phyloP scores from a whole-genome alignment of 2,797 vertebrate genomes.

The Clarias laeviceps region DNA sequence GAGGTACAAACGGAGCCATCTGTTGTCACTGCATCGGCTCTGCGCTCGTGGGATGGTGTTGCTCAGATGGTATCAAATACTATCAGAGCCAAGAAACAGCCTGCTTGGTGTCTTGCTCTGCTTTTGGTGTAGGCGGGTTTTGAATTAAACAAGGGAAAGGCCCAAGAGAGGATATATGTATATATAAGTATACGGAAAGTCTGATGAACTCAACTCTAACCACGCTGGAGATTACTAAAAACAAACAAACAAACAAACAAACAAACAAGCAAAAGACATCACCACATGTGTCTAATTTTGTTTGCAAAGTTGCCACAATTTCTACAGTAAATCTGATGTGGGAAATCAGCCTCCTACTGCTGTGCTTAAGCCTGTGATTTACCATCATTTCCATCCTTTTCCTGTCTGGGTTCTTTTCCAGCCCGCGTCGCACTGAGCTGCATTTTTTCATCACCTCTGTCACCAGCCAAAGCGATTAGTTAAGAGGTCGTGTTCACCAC shows the following conservation, averaged over 20 bases:
- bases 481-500: slow-evolving; percentile 46
- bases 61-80: slow-evolving; percentile 37
- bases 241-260: no score
- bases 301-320: slow-evolving; percentile 3
- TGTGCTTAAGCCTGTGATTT: slow-evolving; percentile 43
- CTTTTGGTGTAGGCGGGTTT: neutral
- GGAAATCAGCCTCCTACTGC: slow-evolving; percentile 23
- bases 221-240: neutral
- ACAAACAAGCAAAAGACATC: neutral
- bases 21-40: slow-evolving; percentile 47
- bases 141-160: slow-evolving; percentile 7
- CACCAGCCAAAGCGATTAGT: slow-evolving; percentile 50
- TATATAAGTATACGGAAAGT: slow-evolving; percentile 21
- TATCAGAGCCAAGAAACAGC: slow-evolving; percentile 34
- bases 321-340: slow-evolving; percentile 13
- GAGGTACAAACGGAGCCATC: slow-evolving; percentile 48
- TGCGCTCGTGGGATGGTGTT: slow-evolving; percentile 36
- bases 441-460: slow-evolving; percentile 49
- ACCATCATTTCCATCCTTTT: slow-evolving; percentile 31
- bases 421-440: slow-evolving; percentile 15
- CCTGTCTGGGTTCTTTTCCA: slow-evolving; percentile 38
- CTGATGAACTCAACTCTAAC: slow-evolving; percentile 5
- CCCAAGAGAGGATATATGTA: slow-evolving; percentile 1
- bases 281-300: neutral
- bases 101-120: slow-evolving; percentile 27